Evolutionary conservation across 2,888 invertebrate genomes (phyloP).

Genomic region (Rhagonycha fulva): DNA sequence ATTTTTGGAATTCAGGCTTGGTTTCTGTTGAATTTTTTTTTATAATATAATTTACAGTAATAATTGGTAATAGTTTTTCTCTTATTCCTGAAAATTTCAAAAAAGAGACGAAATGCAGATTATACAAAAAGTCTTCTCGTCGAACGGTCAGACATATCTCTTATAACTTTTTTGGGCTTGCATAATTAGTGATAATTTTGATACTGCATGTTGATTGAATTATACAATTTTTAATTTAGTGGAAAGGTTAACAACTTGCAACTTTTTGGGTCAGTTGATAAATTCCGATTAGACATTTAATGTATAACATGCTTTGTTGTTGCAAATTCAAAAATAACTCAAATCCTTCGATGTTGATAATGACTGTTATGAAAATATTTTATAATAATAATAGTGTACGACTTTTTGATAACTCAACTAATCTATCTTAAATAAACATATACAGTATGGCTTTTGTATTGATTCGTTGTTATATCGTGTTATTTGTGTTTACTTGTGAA

Average conservation of each 20-base stretch:
- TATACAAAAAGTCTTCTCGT: too few species aligned
- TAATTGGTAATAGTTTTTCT: too few species aligned
- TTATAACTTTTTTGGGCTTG: neutral
- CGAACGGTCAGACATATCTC: too few species aligned
- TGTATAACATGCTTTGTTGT: neutral
- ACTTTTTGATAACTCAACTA: constrained; percentile 1
- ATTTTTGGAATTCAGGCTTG: too few species aligned
- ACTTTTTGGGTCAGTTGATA: neutral
- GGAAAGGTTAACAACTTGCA: neutral
- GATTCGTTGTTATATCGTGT: neutral
- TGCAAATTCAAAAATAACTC: neutral
- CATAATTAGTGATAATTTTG: neutral
- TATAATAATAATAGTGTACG: neutral
- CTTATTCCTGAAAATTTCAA: too few species aligned
- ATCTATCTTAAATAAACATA: neutral
- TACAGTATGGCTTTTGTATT: constrained; percentile 2
- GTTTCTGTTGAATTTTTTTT: too few species aligned
- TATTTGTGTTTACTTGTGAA: neutral
- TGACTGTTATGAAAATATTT: neutral
- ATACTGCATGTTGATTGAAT: neutral
- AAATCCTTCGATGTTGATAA: neutral
- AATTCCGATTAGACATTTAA: neutral
- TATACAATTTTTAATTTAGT: neutral
- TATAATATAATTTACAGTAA: too few species aligned
- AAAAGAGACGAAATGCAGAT: too few species aligned